phyloP scores from a whole-genome alignment of 1,140 invertebrate species.

The Trachymyrmex septentrionalis region DNA sequence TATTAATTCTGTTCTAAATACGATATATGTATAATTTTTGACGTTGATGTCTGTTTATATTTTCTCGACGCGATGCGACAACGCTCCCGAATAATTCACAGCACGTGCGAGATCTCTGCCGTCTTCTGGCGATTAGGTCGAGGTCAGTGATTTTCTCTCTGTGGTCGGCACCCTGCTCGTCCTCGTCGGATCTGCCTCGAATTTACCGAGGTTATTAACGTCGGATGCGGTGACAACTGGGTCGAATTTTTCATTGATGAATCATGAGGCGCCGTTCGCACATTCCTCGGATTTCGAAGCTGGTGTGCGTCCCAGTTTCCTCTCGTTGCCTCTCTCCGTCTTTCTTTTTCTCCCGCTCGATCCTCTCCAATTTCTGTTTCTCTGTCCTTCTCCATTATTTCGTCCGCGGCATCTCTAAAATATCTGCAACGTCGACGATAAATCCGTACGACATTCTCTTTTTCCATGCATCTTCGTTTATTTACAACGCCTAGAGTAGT shows the following conservation, averaged over 20 bases:
- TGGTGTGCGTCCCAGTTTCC: constrained; percentile 61
- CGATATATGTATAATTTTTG: background rate
- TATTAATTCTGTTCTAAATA: background rate
- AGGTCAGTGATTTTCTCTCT: constrained; percentile 60
- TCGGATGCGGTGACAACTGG: constrained; percentile 65
- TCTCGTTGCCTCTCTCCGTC: background rate
- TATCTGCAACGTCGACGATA: constrained; percentile 54
- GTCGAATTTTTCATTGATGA: constrained; percentile 76
- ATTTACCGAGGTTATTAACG: constrained; percentile 68
- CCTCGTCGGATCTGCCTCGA: constrained; percentile 11
- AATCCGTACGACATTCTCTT: background rate
- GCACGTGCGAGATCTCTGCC: constrained; percentile 25
- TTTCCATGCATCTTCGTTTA: constrained; percentile 8
- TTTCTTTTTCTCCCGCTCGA: background rate
- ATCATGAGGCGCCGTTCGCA: constrained; percentile 66
- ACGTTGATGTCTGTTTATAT: constrained; percentile 4
- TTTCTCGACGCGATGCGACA: constrained; percentile 12
- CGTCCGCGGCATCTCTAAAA: constrained; percentile 31
- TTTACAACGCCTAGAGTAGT: background rate
- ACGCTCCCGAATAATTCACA: constrained; percentile 37
- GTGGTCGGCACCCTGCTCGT: background rate
- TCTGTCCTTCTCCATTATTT: constrained; percentile 5
- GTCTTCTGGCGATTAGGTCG: constrained; percentile 59
- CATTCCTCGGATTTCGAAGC: constrained; percentile 60
- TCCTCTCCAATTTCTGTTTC: constrained; percentile 1